These are phyloP conservation scores for Sacculina carcini DNA, from an alignment of 2,888 invertebrate species.

Conservation along the genomic window DNA sequence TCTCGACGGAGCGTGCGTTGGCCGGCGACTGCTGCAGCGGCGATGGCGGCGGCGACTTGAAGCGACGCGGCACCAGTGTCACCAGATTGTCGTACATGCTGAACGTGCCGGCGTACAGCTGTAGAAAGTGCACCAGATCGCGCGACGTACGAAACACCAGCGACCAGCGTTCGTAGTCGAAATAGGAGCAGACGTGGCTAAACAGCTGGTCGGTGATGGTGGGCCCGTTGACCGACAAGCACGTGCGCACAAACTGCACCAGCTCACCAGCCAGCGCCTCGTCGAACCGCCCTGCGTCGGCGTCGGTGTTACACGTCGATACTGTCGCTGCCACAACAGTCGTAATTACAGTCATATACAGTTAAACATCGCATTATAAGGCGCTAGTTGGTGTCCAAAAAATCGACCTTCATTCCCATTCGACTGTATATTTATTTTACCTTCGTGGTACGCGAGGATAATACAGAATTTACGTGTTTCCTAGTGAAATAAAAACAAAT, in stretches of 20 bases:
- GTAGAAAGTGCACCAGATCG: constrained; percentile 65
- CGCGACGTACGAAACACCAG: constrained; percentile 58
- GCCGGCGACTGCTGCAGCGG: not conserved
- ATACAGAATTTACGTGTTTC: too few species aligned
- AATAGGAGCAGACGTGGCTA: constrained; percentile 40
- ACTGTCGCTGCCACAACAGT: too few species aligned
- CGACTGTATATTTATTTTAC: too few species aligned
- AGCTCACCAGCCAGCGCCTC: constrained; percentile 47
- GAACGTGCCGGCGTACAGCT: constrained; percentile 79
- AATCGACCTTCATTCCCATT: too few species aligned
- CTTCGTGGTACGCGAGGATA: too few species aligned
- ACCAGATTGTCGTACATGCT: constrained; percentile 79
- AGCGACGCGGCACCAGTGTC: constrained; percentile 26
- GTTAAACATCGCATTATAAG: too few species aligned
- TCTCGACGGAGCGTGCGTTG: not conserved
- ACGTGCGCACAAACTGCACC: constrained; percentile 52
- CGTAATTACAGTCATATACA: too few species aligned
- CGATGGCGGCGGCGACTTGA: not conserved
- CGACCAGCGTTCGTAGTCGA: constrained; percentile 34
- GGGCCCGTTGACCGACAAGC: constrained; percentile 35
- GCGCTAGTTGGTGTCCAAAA: too few species aligned
- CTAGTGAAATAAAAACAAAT: too few species aligned
- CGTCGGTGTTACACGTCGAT: too few species aligned
- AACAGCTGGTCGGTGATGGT: constrained; percentile 66
- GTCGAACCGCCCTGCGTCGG: too few species aligned